Evolutionary conservation across 2,888 invertebrate genomes (phyloP), one percentile per base, ranked within the genome.

Genomic region (Harpagoxenus sublaevis): DNA sequence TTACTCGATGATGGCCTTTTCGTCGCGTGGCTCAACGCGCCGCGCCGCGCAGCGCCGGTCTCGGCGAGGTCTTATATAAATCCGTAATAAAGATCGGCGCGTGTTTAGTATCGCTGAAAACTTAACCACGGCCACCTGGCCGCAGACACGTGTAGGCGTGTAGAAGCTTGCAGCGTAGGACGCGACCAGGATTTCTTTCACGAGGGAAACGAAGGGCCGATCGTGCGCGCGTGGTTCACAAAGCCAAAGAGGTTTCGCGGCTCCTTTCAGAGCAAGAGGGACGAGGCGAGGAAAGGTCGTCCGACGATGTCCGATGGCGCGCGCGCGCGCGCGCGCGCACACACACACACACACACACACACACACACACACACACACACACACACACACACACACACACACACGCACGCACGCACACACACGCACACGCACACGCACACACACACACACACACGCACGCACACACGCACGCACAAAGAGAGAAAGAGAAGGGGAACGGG

Each of bases 51-150:
- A 0, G 23, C 23, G 45, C n/a, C 60, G 10, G 28, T 15, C 42
- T 35, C 65, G 65, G 73, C 39, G 57, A 23, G 55, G 18, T 65
- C 39, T 53, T 39, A n/a, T 78, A 60, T 70, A 82, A 63, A 48
- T 65, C 73, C 70, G 42, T 48, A 60, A 65, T 79, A 83, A 83
- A 83, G 82, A 83, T 79, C 12, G 83, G 57, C 83, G 55, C 57
- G 75, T 55, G 70, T 53, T 51, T 12, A 45, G 45, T 4, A 55
- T 62, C 70, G 78, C n/a, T 51, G 45, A 45, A 78, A 84, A 78
- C 42, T 42, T 55, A 73, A 83, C 39, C 66, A 45, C 28, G 70
- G 42, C 53, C 71, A 81, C 71, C 84, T 71, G 71, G 73, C 35
- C 60, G 28, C 35, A 75, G 83, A 60, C 70, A 45, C 42, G 68